Evolutionary conservation across 2,797 vertebrate genomes (phyloP).

Genomic region (Acanthiza pusilla): DNA sequence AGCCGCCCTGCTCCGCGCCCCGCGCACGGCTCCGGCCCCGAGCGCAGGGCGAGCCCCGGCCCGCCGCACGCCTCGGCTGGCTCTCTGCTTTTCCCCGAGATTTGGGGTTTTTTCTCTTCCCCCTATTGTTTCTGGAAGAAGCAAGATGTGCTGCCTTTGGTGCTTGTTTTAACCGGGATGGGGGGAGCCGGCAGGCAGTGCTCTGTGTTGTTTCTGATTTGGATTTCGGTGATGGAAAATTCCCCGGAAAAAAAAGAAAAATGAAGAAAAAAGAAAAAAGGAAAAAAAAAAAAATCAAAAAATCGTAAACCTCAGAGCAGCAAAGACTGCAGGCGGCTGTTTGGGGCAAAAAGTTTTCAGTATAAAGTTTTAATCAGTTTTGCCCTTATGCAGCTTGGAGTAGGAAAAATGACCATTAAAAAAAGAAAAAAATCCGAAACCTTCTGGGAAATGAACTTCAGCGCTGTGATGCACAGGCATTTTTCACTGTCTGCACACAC

Average conservation of each 20-base stretch:
- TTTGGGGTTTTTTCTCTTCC: background rate
- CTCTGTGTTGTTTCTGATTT: background rate
- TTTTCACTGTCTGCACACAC: accelerated
- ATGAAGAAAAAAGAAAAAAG: background rate
- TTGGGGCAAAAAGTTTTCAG: background rate
- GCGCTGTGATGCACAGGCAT: background rate
- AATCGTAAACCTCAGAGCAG: background rate
- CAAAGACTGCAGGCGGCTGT: background rate
- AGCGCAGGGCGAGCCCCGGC: background rate
- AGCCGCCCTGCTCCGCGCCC: background rate
- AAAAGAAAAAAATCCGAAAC: accelerated
- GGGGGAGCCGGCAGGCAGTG: background rate
- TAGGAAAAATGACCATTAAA: background rate
- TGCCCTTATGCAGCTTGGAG: background rate
- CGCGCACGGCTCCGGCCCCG: no score
- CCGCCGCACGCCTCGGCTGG: accelerated
- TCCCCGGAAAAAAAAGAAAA: background rate
- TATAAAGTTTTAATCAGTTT: background rate
- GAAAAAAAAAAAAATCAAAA: no score
- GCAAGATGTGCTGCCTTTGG: background rate
- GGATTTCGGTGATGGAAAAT: slow-evolving; percentile 1
- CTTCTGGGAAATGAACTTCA: background rate
- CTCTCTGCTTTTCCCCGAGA: background rate
- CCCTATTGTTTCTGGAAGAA: background rate
- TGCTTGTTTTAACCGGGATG: background rate